Evolutionary conservation across 1,140 invertebrate species (phyloP).

Genomic region (Aradophagus sp.): DNA sequence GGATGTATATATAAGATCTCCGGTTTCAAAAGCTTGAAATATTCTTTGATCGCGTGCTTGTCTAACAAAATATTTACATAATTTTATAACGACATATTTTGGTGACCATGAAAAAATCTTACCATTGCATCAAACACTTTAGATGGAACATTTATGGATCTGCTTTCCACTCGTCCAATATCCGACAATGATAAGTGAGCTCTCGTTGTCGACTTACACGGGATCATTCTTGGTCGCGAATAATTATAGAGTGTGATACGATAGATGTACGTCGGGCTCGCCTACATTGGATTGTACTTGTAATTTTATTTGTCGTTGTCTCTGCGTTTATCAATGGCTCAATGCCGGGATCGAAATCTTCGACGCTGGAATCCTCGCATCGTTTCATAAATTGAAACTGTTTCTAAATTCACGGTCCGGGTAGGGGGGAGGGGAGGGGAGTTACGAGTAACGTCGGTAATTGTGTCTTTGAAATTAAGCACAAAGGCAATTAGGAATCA

Average conservation of each 20-base stretch:
- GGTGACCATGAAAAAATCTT: too few species aligned
- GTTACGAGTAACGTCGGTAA: constrained; percentile 19
- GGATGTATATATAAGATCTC: too few species aligned
- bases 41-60: too few species aligned
- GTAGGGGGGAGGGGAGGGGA: background rate
- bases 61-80: too few species aligned
- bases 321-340: constrained; percentile 26
- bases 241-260: constrained; percentile 66
- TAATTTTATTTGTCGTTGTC: constrained; percentile 64
- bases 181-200: too few species aligned
- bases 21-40: too few species aligned
- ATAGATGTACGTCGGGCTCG: constrained; percentile 67
- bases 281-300: constrained; percentile 55
- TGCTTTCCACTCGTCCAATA: too few species aligned
- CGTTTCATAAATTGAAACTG: constrained; percentile 3
- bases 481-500: constrained; percentile 41
- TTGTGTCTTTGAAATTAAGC: constrained; percentile 33
- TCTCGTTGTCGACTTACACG: constrained; percentile 15
- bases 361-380: constrained; percentile 1
- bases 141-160: too few species aligned
- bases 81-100: too few species aligned
- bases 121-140: too few species aligned
- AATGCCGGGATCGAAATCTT: constrained; percentile 6
- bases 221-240: constrained; percentile 53
- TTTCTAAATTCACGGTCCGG: constrained; percentile 15